Evolutionary conservation across 2,888 invertebrate genomes (phyloP).

Genomic region (Aphidoletes aphidimyza): DNA sequence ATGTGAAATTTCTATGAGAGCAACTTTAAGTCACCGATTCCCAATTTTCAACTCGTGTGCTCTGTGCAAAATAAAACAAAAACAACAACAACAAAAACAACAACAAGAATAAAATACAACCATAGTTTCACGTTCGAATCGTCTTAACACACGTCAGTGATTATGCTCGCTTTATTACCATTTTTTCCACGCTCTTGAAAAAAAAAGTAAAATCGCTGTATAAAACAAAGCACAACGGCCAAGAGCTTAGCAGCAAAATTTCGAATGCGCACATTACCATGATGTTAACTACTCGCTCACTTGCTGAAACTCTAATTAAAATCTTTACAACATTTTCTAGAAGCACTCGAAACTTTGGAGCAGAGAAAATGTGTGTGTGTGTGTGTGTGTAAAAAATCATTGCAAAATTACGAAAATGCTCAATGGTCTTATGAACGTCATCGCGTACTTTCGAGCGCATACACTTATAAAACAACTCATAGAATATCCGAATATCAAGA

Average conservation of each 20-base stretch:
- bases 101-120: background rate
- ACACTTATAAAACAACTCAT: no score
- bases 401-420: background rate
- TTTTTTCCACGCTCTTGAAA: background rate
- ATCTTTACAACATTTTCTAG: slow-evolving; percentile 42
- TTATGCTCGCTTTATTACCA: slow-evolving; percentile 12
- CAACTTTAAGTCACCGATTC: background rate
- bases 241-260: slow-evolving; percentile 14
- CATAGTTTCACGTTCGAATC: slow-evolving; percentile 23
- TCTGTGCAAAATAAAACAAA: background rate
- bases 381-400: no score
- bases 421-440: no score
- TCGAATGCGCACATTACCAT: slow-evolving; percentile 28
- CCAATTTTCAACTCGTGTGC: slow-evolving; percentile 13
- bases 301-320: slow-evolving; percentile 34
- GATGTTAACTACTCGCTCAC: slow-evolving; percentile 30
- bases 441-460: no score
- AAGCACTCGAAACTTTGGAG: slow-evolving; percentile 25
- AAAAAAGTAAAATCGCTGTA: background rate
- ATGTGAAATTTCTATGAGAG: background rate
- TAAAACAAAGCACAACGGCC: slow-evolving; percentile 16
- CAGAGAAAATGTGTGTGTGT: background rate
- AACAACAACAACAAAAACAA: background rate
- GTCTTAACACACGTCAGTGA: slow-evolving; percentile 34
- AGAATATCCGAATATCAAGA: no score